Base-by-base conservation (phyloP, 1,140 invertebrate genomes). In the Trichonephila clavata region DNA sequence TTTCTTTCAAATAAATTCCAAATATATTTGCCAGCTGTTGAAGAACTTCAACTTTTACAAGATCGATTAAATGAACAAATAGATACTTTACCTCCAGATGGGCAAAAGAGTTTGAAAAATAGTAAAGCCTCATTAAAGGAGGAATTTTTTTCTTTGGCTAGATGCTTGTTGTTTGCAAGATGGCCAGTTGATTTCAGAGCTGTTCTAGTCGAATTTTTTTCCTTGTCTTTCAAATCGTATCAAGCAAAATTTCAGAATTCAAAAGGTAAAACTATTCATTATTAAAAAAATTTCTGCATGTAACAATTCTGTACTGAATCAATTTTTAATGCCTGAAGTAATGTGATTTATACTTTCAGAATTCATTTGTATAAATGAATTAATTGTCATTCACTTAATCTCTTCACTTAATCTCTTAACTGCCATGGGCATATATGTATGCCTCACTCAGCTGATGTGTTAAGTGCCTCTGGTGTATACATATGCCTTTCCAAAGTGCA, bases 1-100 rank as follows among this genome's bases (percentile, higher is more conserved):
- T 96, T 96, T 93, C 95, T 97, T 2, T 97, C 97, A 94, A 96
- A 96, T 59, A 96, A 96, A 86, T 96, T 97, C 14, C 96, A 96
- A 39, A 95, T 96, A 81, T 97, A 97, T 94, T 95, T 96, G 59
- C 96, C 96, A 7, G 60, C 32, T 8, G 43, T 90, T 24, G 71
- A 86, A 21, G 68, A 93, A 84, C 57, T 94, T 24, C 90, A 94
- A 68, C n/a, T 57, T 87, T 39, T 94, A 8, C 88, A 94, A 68
- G 81, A 80, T 20, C 50, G 57, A 39, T 61, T 81, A 63, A 60
- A 59, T 21, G 60, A 81, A 50, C 94, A 92, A 27, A 59, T 86
- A 77, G 27, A 86, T 39, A 57, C 86, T 27, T 71, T 94, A 16
- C 89, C 93, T 68, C 32, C 27, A n/a, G 21, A 87, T 24, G 59